Evolutionary conservation across 2,797 vertebrate species (phyloP), one percentile per base, ranked within the genome.

Genomic region (Champsocephalus esox): DNA sequence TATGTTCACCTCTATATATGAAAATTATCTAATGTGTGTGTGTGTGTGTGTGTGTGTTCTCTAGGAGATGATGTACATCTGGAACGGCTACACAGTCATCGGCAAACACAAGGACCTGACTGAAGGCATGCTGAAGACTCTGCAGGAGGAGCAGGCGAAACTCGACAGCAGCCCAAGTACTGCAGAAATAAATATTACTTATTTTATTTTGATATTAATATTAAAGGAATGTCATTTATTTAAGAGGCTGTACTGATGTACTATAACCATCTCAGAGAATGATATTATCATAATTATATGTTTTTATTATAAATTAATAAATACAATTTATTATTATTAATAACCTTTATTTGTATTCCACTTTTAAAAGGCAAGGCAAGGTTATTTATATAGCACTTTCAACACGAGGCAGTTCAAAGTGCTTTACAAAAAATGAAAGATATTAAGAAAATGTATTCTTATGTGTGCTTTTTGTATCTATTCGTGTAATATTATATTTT

Each of bases 41-140:
- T 24, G 24, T 24, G 12, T 69, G 76, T 52, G 0, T 81, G 16
- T 82, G 11, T 84, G 28, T 86, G 55, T 64, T 81, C 50, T 87
- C 55, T 88, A 99, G 98, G 98, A 99, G 91, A 99, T 99, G 97
- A 99, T 99, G 98, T 99, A 99, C 92, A 96, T 99, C 92, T 99
- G 97, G 98, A 99, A 99, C 9, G 98, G 97, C 78, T 99, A 98
- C 0, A 97, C 98, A 45, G 96, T 99, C 83, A 98, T 99, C 67
- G 98, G 98, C 71, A 98, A 98, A 92, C 96, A 98, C 88, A 96
- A 92, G 76, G 95, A 96, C 80, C 92, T 99, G 90, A 99, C 97
- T 2, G 97, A 97, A 65, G 95, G 94, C 75, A 99, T 99, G 95
- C 93, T 99, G 85, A 93, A 96, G 79, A 96, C 97, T 7, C 94